Evolutionary conservation across 2,113 vertebrate genomes (phyloP), one percentile per base, ranked within the genome.

Genomic region (Thryonomys swinderianus): DNA sequence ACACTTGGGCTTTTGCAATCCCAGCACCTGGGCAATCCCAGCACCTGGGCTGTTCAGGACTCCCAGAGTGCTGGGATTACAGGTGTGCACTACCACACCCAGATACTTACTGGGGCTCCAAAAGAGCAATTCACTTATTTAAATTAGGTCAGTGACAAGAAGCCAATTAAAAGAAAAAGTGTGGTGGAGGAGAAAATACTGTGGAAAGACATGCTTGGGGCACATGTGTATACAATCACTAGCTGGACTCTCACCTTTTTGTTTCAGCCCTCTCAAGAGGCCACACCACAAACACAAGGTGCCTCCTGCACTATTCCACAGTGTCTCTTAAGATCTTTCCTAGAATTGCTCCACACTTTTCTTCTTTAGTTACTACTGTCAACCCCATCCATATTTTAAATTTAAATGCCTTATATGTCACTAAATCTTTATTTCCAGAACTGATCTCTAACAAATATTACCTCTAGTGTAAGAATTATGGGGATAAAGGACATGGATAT

Each of bases 221-320:
- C 37, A 20, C 1, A 2, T 2, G 1, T 4, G 23, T 14, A 17
- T 2, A 30, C 21, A 14, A 37, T 0, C 37, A 27, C 40, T 5
- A 2, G n/a, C 40, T n/a, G 5, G 51, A 42, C 27, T 27, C 21
- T 30, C n/a, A 61, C 10, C 10, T 67, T 57, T 57, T 51, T 69
- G 18, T 1, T 14, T 34, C 17, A 45, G 27, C 76, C 67, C n/a
- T 45, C 12, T 37, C 12, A 20, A 25, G 25, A 3, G 18, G 83
- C 73, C 45, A 21, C 23, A 25, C 37, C 16, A 51, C 55, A 84
- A 27, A 45, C 0, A 1, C 10, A 64, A 3, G 79, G 61, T 30
- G 12, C 10, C 42, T 61, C 34, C 25, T 32, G 12, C 30, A 55
- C 20, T 27, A 53, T 27, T 57, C 3, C 4, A 40, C 0, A 0